These are phyloP conservation scores for Polyommatus iphigenia DNA, from an alignment of 2,888 invertebrate genomes.

Conservation along the genomic window DNA sequence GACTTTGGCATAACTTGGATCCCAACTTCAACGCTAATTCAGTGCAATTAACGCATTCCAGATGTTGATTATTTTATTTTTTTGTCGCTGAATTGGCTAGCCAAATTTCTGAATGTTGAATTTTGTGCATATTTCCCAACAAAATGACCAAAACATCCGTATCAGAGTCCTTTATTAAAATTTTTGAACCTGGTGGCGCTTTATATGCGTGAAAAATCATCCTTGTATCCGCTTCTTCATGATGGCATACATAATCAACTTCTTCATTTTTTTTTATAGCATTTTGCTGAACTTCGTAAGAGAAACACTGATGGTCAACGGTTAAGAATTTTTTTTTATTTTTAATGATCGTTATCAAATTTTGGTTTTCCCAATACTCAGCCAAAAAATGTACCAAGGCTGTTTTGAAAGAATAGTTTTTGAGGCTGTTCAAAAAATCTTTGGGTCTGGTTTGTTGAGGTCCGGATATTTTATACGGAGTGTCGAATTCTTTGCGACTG, in stretches of 20 bases:
- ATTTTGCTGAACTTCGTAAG: slow-evolving; percentile 36
- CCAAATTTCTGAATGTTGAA: background rate
- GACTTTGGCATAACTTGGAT: background rate
- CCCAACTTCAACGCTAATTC: background rate
- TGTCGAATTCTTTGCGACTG: too few species aligned
- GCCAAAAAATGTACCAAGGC: background rate
- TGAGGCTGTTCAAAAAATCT: background rate
- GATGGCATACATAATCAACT: slow-evolving; percentile 40
- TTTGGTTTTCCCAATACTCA: slow-evolving; percentile 35
- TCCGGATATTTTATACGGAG: too few species aligned
- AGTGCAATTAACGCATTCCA: background rate
- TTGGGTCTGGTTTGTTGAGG: background rate
- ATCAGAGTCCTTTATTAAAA: slow-evolving; percentile 44
- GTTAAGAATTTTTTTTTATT: slow-evolving; percentile 34
- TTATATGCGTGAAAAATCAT: slow-evolving; percentile 44
- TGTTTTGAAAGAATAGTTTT: background rate
- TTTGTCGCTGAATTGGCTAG: background rate
- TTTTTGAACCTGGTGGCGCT: slow-evolving; percentile 40
- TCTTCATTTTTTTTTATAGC: slow-evolving; percentile 39
- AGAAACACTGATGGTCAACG: slow-evolving; percentile 35
- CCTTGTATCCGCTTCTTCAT: slow-evolving; percentile 38
- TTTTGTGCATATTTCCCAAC: slow-evolving; percentile 13
- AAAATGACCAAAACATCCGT: slow-evolving; percentile 44
- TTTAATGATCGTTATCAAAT: slow-evolving; percentile 36
- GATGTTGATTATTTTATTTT: background rate